These are phyloP conservation scores for Bostrychus sinensis DNA, from an alignment of 2,113 vertebrate genomes.

Conservation along the genomic window DNA sequence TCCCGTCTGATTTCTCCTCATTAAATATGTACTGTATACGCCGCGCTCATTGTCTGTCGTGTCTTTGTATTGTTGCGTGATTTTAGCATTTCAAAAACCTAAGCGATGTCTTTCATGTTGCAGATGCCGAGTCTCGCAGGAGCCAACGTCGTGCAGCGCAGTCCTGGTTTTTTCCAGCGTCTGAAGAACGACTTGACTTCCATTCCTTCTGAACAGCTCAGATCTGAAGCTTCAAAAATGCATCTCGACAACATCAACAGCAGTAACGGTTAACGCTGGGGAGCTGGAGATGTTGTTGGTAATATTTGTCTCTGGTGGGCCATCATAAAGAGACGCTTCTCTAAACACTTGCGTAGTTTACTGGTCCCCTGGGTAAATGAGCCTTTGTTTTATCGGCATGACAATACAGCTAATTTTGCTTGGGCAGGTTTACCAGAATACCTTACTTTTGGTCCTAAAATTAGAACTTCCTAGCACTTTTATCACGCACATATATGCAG, in stretches of 20 bases:
- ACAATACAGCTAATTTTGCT: too few relatives aligned
- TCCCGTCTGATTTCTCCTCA: neutral
- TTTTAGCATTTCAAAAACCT: constrained; percentile 14
- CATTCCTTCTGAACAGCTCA: neutral
- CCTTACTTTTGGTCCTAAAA: too few relatives aligned
- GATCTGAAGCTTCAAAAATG: neutral
- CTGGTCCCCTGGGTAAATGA: neutral
- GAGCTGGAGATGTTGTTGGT: neutral
- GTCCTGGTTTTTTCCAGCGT: neutral
- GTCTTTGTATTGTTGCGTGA: neutral
- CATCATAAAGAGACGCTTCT: neutral
- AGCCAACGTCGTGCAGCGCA: neutral
- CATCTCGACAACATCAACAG: constrained; percentile 14
- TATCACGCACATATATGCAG: too few relatives aligned
- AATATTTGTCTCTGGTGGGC: neutral
- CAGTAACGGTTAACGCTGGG: too few relatives aligned
- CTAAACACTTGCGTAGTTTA: neutral
- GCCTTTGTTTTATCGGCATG: too few relatives aligned
- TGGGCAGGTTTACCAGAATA: too few relatives aligned
- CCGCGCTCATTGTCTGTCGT: neutral
- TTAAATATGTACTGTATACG: constrained; percentile 12
- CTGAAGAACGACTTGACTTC: neutral
- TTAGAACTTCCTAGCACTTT: too few relatives aligned
- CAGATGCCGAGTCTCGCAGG: neutral
- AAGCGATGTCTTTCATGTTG: constrained; percentile 4